Evolutionary conservation across 1,140 invertebrate genomes (phyloP), one percentile per base, ranked within the genome.

Genomic region (Cardiocondyla obscurior): DNA sequence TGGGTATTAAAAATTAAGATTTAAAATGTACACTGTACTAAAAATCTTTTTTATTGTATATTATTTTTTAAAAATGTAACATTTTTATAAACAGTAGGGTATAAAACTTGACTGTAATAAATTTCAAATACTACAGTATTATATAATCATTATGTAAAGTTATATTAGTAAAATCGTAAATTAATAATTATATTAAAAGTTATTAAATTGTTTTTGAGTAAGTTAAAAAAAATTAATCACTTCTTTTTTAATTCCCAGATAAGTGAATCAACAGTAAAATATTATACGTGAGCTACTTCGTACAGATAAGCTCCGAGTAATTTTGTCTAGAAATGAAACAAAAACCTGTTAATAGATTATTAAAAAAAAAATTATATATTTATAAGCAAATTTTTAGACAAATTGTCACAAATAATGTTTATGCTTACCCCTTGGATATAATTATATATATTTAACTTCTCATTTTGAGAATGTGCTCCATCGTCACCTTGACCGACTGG

Each of bases 401-500:
- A 42, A 0, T 2, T 74, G 12, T n/a, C 14, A 36, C 8, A 36
- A 65, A 19, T 7, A 36, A 25, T 33, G 81, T 44, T 74, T 58
- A 69, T 86, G 95, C 96, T 96, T 95, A 99, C 98, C 82, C 98
- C 98, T 94, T 98, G 96, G 87, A 99, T 98, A 90, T 99, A 99
- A 94, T 99, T 99, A 65, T 95, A 94, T 73, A 97, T 94, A 94
- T 99, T 97, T 85, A 99, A 95, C 93, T 99, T 99, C 94, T 99
- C 99, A 95, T 99, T 99, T 94, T 99, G 99, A 0, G 98, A 99
- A 95, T 99, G 99, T 79, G 99, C 98, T 83, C 99, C 99, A 94
- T 99, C 99, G 94, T 99, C 99, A 77, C 96, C 97, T 85, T 96
- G 96, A 62, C 99, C 99, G 90, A 98, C 96, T 3, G 98, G 98